Conservation (phyloP, 2,797 vertebrate genomes). For the Melanotaenia trifasciata region DNA sequence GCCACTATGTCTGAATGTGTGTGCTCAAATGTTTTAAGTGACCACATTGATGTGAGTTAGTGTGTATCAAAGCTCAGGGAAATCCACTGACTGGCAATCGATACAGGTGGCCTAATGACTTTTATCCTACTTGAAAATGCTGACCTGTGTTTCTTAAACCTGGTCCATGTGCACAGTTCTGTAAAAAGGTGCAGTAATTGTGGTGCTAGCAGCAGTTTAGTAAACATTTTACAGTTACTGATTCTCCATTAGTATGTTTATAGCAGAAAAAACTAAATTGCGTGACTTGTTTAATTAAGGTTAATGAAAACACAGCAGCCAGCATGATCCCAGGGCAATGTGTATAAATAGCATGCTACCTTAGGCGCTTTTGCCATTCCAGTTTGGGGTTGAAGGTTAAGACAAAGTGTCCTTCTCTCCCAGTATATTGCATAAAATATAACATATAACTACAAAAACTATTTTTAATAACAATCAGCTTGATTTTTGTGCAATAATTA, state of each 20-base stretch:
- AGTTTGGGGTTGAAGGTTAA: conserved; percentile 14
- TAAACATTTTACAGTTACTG: conserved; percentile 6
- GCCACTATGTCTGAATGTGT: not conserved
- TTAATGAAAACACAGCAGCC: conserved; percentile 36
- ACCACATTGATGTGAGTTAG: not conserved
- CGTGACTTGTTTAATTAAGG: conserved; percentile 24
- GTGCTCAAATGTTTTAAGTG: not conserved
- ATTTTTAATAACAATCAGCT: not conserved
- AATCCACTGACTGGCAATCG: not conserved
- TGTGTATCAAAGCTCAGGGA: not conserved
- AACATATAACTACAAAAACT: not conserved
- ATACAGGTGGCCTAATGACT: not conserved
- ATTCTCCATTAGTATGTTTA: conserved; percentile 16
- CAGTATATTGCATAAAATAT: not conserved
- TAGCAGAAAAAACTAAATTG: not conserved
- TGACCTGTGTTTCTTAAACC: not conserved
- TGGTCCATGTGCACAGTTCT: not conserved
- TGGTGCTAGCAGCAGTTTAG: not conserved
- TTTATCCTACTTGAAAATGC: not conserved
- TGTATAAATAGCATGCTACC: not conserved
- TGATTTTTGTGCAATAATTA: too few relatives aligned
- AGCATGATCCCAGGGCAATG: not conserved
- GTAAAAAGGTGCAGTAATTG: not conserved
- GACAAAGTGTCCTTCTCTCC: not conserved
- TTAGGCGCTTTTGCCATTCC: conserved; percentile 1